These are phyloP conservation scores for Monodelphis domestica DNA, from an alignment of 2,797 vertebrate genomes.

Conservation along the genomic window DNA sequence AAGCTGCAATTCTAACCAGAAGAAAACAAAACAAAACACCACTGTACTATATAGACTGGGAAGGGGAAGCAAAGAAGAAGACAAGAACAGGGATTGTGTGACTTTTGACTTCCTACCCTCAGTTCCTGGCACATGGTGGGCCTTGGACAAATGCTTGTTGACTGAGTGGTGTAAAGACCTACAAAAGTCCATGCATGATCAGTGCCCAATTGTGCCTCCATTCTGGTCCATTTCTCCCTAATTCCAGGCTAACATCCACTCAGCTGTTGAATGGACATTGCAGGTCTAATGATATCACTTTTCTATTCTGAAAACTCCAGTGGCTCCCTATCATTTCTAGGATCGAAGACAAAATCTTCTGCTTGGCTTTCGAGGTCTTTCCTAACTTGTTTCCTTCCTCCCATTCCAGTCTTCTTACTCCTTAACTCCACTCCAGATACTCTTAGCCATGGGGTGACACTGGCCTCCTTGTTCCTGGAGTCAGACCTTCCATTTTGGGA, in stretches of 20 bases:
- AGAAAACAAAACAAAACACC: conserved; percentile 42
- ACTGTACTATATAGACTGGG: neutral
- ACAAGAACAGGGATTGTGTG: neutral
- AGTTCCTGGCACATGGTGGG: neutral
- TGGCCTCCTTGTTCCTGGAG: neutral
- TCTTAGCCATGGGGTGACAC: too few species aligned
- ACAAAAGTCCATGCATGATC: neutral
- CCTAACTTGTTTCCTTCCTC: neutral
- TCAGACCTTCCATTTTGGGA: neutral
- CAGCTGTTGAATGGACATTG: neutral
- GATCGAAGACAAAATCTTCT: neutral
- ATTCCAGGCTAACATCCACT: neutral
- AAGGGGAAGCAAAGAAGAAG: neutral
- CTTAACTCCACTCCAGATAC: neutral
- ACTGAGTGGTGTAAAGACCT: neutral
- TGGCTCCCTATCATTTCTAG: neutral
- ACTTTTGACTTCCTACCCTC: neutral
- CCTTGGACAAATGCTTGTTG: neutral
- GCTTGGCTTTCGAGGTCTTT: neutral
- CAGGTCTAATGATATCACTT: neutral
- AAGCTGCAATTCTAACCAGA: conserved; percentile 70
- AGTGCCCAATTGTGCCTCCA: neutral
- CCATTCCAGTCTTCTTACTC: neutral
- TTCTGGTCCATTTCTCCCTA: neutral
- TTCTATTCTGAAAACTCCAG: neutral